phyloP scores from a whole-genome alignment of 2,797 vertebrate genomes.

The Sardinella longiceps region DNA sequence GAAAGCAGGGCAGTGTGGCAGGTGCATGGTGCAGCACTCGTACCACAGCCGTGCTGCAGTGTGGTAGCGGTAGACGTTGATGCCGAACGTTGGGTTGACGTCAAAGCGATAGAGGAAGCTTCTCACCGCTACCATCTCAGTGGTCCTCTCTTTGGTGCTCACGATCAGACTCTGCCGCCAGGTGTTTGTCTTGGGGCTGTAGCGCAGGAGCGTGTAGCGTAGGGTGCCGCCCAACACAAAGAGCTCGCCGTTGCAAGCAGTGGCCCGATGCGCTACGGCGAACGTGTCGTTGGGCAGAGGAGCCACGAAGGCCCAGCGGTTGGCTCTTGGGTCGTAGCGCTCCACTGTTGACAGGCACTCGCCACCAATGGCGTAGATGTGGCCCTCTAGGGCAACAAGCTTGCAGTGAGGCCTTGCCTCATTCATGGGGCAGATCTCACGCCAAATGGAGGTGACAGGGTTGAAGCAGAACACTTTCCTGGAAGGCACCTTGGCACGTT shows the following conservation, averaged over 20 bases:
- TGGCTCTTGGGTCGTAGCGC: slow-evolving; percentile 84
- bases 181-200: slow-evolving; percentile 70
- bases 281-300: slow-evolving; percentile 89
- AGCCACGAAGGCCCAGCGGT: slow-evolving; percentile 86
- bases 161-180: slow-evolving; percentile 78
- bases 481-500: slow-evolving; percentile 74
- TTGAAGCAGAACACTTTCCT: slow-evolving; percentile 92
- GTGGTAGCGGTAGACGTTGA: slow-evolving; percentile 86
- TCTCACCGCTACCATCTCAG: slow-evolving; percentile 78
- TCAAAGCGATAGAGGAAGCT: slow-evolving; percentile 92
- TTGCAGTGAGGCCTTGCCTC: slow-evolving; percentile 89
- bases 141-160: slow-evolving; percentile 76
- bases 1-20: slow-evolving; percentile 72
- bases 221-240: slow-evolving; percentile 89
- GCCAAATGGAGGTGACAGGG: slow-evolving; percentile 87
- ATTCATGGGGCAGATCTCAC: slow-evolving; percentile 86
- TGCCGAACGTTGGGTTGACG: slow-evolving; percentile 74
- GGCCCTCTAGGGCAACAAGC: slow-evolving; percentile 86
- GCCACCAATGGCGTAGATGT: slow-evolving; percentile 90
- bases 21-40: slow-evolving; percentile 74
- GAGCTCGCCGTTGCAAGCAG: slow-evolving; percentile 81
- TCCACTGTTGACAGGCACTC: slow-evolving; percentile 91
- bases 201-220: slow-evolving; percentile 83
- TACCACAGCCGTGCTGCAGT: slow-evolving; percentile 86
- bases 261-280: slow-evolving; percentile 86